phyloP scores from a whole-genome alignment of 53 echinoderm and acorn worm species.

The Zoroaster sp. region DNA sequence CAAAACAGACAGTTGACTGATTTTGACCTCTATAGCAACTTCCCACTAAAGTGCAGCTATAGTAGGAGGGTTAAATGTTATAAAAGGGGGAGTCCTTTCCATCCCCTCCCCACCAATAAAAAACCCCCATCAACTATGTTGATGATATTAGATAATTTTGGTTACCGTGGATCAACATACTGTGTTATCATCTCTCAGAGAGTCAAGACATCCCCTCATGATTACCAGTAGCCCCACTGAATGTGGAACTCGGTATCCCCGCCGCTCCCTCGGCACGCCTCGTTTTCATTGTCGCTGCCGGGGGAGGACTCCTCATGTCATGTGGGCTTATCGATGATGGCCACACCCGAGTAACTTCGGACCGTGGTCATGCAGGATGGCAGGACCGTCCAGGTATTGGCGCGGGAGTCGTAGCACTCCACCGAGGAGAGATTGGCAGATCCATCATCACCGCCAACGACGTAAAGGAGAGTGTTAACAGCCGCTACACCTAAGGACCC shows the following conservation, averaged over 20 bases:
- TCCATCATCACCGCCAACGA: slow-evolving; percentile 97
- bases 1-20: too few relatives aligned
- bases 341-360: slow-evolving; percentile 94
- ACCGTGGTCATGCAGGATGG: slow-evolving; percentile 92
- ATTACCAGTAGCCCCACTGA: slow-evolving; percentile 57
- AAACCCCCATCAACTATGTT: too few relatives aligned
- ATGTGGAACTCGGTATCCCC: slow-evolving; percentile 45
- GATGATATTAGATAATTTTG: too few relatives aligned
- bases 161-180: not conserved
- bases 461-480: slow-evolving; percentile 89
- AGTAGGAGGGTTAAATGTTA: too few relatives aligned
- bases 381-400: slow-evolving; percentile 80
- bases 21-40: too few relatives aligned
- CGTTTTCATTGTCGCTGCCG: slow-evolving; percentile 15
- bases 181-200: not conserved
- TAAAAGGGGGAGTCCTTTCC: too few relatives aligned
- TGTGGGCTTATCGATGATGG: slow-evolving; percentile 91
- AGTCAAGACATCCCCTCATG: too few relatives aligned
- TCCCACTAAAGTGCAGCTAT: too few relatives aligned
- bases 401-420: slow-evolving; percentile 94
- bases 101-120: too few relatives aligned
- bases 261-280: not conserved
- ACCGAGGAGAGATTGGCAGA: slow-evolving; percentile 94
- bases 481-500: slow-evolving; percentile 80
- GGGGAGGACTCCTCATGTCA: slow-evolving; percentile 56